Percentiles rank a stretch among this genome's conserved stretches.
Evolutionary conservation across 2,113 vertebrate species (phyloP).

Genomic region (Urocynchramus pylzowi): DNA sequence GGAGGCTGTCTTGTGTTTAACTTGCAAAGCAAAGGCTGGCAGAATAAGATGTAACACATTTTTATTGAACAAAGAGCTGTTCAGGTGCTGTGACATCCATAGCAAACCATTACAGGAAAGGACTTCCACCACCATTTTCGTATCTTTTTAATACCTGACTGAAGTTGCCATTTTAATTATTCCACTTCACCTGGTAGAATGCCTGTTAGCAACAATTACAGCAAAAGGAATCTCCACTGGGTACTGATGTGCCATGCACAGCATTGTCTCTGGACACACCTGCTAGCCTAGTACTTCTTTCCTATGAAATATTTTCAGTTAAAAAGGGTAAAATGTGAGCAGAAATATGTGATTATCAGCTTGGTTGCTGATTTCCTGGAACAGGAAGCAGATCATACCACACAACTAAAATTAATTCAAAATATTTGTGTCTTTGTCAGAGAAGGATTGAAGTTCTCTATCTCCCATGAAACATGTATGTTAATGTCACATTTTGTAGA

Average conservation of each 20-base stretch:
- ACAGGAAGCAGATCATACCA: not conserved
- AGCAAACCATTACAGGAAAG: not conserved
- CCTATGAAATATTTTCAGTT: not conserved
- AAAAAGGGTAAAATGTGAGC: not conserved
- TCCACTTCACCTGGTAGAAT: not conserved
- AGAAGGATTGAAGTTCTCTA: not conserved
- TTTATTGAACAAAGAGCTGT: not conserved
- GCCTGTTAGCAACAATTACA: not conserved
- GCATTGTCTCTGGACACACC: not conserved
- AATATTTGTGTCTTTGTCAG: not conserved
- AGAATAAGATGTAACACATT: not conserved
- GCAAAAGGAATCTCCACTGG: not conserved
- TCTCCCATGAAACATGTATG: not conserved
- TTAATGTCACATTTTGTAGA: not conserved
- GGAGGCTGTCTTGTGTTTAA: not conserved
- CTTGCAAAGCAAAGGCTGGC: not conserved
- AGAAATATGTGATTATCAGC: not conserved
- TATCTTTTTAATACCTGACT: not conserved
- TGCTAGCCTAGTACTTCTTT: not conserved
- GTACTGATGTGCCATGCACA: not conserved
- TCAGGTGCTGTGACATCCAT: not conserved
- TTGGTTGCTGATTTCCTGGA: not conserved
- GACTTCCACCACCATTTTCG: not conserved
- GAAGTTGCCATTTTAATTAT: slow-evolving; percentile 17
- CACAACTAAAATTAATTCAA: not conserved